Evolutionary conservation across 2,888 invertebrate species (phyloP), one percentile per base, ranked within the genome.

Genomic region (Monochamus alternatus): DNA sequence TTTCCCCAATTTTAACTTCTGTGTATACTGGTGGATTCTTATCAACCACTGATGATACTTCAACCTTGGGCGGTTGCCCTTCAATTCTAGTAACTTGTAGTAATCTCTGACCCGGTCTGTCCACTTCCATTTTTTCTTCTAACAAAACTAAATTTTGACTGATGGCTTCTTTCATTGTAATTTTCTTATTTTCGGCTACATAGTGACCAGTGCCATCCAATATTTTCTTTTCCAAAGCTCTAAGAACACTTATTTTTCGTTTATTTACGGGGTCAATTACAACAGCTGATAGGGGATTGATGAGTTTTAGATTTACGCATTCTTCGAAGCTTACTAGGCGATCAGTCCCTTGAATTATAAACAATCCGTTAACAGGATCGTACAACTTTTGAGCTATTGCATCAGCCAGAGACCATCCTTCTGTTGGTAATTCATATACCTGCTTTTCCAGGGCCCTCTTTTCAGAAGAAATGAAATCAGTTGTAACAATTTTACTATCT

Each of bases 281-380:
- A 70, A 93, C 89, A 12, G 95, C 96, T 0, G 97, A 97, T 79
- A 93, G 91, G 14, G 95, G 92, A 89, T 97, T 95, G 63, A 98
- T 95, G 32, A 98, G 93, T 86, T 95, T 94, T 76, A 96, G 91
- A 84, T 94, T 93, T 60, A 98, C 91, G 82, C 98, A 96, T 88
- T 98, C 97, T 87, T 95, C 94, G 81, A 98, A 94, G 76, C 95
- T 94, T 62, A 97, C 93, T 72, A 95, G 90, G 81, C 96, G 91
- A 87, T 97, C 97, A 5, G 97, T 96, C 12, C 95, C 95, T 2
- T 96, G 96, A 79, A 98, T 95, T 14, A 94, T 93, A 83, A 98
- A 96, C 51, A 95, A 89, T 3, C 98, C 98, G 0, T 93, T 93
- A 0, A 92, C 90, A 1, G 97, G 94, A 88, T 98, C 95, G 83